Percentiles rank a stretch among this genome's conserved stretches.
These are phyloP conservation scores for Grammomys surdaster DNA, from an alignment of 2,113 vertebrate genomes.

Conservation along the genomic window DNA sequence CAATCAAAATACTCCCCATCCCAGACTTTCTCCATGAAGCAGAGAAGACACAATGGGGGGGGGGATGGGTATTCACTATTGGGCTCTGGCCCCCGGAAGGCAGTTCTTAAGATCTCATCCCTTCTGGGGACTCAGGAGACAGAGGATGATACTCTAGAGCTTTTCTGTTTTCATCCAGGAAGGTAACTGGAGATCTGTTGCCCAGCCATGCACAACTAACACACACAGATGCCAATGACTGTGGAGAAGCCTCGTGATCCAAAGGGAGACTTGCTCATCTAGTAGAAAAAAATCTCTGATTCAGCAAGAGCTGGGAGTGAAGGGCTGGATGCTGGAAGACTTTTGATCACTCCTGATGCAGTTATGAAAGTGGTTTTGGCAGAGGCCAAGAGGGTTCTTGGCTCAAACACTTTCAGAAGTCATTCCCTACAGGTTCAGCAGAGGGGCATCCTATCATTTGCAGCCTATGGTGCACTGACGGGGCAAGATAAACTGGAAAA, in stretches of 20 bases:
- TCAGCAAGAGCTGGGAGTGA: not conserved
- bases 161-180: not conserved
- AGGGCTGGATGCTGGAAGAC: not conserved
- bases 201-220: not conserved
- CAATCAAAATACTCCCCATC: not conserved
- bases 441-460: not conserved
- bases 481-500: conserved; percentile 4
- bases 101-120: not conserved
- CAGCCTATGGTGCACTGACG: not conserved
- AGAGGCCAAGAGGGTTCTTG: not conserved
- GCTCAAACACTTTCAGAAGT: conserved; percentile 10
- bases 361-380: conserved; percentile 45
- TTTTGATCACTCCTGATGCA: conserved; percentile 18
- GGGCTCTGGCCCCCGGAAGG: not conserved
- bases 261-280: not conserved
- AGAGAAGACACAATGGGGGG: not conserved
- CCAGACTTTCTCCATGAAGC: not conserved
- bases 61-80: not conserved
- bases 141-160: not conserved
- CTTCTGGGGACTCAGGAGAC: not conserved
- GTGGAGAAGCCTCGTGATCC: not conserved
- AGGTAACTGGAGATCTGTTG: not conserved
- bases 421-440: not conserved
- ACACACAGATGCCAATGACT: not conserved
- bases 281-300: conserved; percentile 37